Evolutionary conservation across 2,113 vertebrate genomes (phyloP).

Genomic region (Tretioscincus oriximinensis): DNA sequence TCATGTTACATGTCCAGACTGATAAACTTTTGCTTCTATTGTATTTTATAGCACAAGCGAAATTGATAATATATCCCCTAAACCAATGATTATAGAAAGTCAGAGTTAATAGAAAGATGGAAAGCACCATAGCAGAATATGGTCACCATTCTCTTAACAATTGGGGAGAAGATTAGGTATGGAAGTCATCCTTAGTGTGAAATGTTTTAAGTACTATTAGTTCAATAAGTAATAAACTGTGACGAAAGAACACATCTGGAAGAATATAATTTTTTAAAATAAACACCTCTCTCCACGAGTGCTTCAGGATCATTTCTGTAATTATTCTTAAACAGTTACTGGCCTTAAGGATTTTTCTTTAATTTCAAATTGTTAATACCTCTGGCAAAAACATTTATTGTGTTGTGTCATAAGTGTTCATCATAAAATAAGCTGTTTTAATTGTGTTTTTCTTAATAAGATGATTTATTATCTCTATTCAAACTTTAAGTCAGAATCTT

Average conservation of each 20-base stretch:
- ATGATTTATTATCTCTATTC: background rate
- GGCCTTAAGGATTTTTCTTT: background rate
- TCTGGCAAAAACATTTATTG: background rate
- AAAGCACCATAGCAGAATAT: background rate
- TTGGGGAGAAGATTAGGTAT: background rate
- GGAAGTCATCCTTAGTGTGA: background rate
- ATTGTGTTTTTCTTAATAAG: background rate
- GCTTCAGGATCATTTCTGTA: constrained; percentile 16
- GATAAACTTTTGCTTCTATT: background rate
- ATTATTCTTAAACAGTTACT: constrained; percentile 27
- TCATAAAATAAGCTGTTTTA: background rate
- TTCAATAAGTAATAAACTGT: constrained; percentile 7
- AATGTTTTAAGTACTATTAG: constrained; percentile 21
- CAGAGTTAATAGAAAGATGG: too few relatives aligned
- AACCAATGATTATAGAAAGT: background rate
- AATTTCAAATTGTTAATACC: background rate
- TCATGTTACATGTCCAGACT: background rate
- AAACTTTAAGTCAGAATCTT: background rate
- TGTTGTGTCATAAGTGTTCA: background rate
- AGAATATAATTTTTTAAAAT: constrained; percentile 33
- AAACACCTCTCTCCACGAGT: constrained; percentile 33
- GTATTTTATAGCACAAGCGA: background rate
- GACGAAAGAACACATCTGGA: background rate
- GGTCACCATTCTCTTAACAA: background rate
- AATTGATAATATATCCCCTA: too few relatives aligned